A percentile compares a stretch with the other conserved stretches of the same genome.
These are phyloP conservation scores for Metallyticus violacea DNA, from an alignment of 2,888 invertebrate species.

Conservation along the genomic window DNA sequence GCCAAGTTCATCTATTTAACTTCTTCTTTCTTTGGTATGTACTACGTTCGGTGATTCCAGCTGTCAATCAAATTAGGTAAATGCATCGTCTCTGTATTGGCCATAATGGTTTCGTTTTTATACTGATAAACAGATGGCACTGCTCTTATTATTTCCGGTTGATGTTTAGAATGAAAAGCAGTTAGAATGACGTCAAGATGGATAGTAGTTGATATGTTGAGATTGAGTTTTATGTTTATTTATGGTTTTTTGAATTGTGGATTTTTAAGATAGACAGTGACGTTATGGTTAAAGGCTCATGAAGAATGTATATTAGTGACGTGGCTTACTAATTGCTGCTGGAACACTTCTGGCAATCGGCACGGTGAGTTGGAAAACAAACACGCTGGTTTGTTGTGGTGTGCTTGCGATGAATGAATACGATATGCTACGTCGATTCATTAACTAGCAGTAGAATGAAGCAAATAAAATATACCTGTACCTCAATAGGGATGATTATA, in stretches of 20 bases:
- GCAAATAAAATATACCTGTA: background rate
- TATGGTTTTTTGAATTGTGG: background rate
- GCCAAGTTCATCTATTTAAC: too few species aligned
- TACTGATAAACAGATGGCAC: background rate
- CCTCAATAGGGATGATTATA: background rate
- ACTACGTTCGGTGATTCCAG: too few species aligned
- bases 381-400: conserved; percentile 18
- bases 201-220: conserved; percentile 1
- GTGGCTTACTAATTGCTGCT: background rate
- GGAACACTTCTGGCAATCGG: background rate
- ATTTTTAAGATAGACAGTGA: background rate
- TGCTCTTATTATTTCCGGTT: background rate
- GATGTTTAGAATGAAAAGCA: background rate
- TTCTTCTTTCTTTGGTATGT: too few species aligned
- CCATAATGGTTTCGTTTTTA: background rate
- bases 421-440: background rate
- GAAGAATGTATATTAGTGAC: background rate
- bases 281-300: background rate
- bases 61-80: background rate
- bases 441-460: background rate
- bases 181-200: conserved; percentile 14
- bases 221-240: background rate
- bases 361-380: conserved; percentile 1
- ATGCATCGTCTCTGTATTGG: background rate
- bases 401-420: background rate